Base-by-base conservation (phyloP, 2,113 vertebrate species). In the Mormoops blainvillei region DNA sequence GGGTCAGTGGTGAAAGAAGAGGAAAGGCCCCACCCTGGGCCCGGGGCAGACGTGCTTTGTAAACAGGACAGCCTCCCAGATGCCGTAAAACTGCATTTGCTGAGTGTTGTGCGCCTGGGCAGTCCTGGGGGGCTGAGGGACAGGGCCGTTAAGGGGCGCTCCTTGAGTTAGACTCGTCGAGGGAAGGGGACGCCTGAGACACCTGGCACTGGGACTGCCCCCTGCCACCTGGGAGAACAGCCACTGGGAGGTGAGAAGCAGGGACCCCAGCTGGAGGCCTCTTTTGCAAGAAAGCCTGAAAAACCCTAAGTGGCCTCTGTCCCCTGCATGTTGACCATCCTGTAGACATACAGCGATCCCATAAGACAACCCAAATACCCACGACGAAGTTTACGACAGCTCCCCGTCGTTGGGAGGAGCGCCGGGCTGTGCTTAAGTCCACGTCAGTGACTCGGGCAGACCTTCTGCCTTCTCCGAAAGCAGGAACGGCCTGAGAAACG, bases 161-260 rank as follows among this genome's bases (percentile, higher is more conserved):
- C 38, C 9, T 26, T 3, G 56, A 43, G 45, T 5, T 13, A 63
- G 67, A 31, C 18, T 43, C 28, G 0, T 2, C 3, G n/a, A 31
- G 12, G 67, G 45, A 13, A 33, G 31, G 52, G 33, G 19, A 9
- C 1, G 3, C 73, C 16, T 31, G 5, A 13, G 43, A 5, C 10
- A 14, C 54, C 4, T 12, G 74, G 83, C 5, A 8, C 31, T 14
- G 61, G 61, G 61, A 11, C 31, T 4, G 18, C 15, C 12, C 2
- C 26, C 43, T n/a, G 28, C 3, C 1, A 19, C n/a, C 26, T 43
- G 43, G 65, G n/a, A 8, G 0, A 2, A 18, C 0, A 7, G n/a
- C 16, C 0, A 3, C 24, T 14, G 7, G 12, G 9, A 3, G 67
- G 54, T 54, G 28, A 28, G 43, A 45, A 9, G 22, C 13, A 5